Conservation (phyloP, 2,888 invertebrate species). For the Apomyelois bistriatella region DNA sequence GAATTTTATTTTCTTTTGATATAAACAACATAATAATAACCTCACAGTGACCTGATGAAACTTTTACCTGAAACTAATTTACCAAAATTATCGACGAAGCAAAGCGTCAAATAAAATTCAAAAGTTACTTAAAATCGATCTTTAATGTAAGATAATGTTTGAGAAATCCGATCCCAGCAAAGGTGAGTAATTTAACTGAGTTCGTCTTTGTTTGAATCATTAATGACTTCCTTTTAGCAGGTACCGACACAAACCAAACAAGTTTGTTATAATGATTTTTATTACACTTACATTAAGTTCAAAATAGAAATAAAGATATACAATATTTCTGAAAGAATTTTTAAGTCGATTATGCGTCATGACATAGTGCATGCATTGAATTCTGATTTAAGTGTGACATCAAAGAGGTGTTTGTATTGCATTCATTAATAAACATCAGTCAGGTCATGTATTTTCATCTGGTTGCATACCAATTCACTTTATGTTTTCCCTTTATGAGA, state of each 20-base stretch:
- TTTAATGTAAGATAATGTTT: too few species aligned
- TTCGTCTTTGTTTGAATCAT: background rate
- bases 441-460: background rate
- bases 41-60: too few species aligned
- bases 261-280: too few species aligned
- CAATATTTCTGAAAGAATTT: background rate
- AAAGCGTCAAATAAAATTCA: too few species aligned
- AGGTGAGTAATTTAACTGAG: too few species aligned
- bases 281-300: background rate
- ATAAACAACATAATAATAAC: too few species aligned
- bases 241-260: background rate
- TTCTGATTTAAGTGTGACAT: constrained; percentile 36
- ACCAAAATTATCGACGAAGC: too few species aligned
- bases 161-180: too few species aligned
- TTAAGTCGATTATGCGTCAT: background rate
- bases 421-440: constrained; percentile 5
- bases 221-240: background rate
- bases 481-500: too few species aligned
- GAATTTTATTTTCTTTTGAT: background rate
- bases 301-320: background rate
- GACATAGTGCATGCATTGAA: background rate
- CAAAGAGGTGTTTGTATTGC: constrained; percentile 33
- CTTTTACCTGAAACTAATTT: too few species aligned
- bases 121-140: too few species aligned
- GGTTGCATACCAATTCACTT: too few species aligned